Conservation (phyloP, 2,888 invertebrate species). For the Drosophila histrio region DNA sequence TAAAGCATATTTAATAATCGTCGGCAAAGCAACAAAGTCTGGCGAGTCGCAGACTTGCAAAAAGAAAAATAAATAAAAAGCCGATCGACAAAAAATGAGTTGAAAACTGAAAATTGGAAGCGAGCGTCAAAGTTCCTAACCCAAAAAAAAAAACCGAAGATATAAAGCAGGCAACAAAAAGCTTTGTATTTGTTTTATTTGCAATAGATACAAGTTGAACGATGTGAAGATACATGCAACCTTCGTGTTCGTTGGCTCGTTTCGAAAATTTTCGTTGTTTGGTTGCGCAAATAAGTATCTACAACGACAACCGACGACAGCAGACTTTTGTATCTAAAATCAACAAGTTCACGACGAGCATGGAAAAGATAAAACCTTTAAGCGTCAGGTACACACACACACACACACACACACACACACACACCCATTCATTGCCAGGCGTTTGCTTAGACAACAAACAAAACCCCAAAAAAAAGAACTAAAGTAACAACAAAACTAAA, state of each 20-base stretch:
- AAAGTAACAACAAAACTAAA: constrained; percentile 28
- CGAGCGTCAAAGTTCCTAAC: constrained; percentile 23
- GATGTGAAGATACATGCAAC: constrained; percentile 71
- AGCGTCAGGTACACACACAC: constrained; percentile 59
- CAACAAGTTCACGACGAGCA: constrained; percentile 75
- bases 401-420: constrained; percentile 28
- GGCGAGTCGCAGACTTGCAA: constrained; percentile 38
- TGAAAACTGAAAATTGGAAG: constrained; percentile 23
- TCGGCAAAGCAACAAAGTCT: constrained; percentile 50
- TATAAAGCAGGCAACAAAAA: constrained; percentile 8
- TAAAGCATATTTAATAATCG: constrained; percentile 38
- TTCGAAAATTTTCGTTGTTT: constrained; percentile 69
- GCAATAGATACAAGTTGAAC: constrained; percentile 56
- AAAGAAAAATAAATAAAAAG: constrained; percentile 15
- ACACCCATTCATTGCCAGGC: constrained; percentile 60
- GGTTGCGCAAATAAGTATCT: constrained; percentile 55
- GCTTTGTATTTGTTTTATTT: constrained; percentile 52
- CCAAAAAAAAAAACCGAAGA: constrained; percentile 2
- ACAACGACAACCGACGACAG: constrained; percentile 34
- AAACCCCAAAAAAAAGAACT: constrained; percentile 22
- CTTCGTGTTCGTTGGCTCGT: constrained; percentile 61
- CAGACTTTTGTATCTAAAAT: constrained; percentile 74
- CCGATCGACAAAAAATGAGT: constrained; percentile 17
- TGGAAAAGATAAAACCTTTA: constrained; percentile 72
- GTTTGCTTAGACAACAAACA: constrained; percentile 63